A percentile compares a stretch with the other conserved stretches of the same genome.
Evolutionary conservation across 1,140 invertebrate species (phyloP).

Genomic region (Andricus grossulariae): DNA sequence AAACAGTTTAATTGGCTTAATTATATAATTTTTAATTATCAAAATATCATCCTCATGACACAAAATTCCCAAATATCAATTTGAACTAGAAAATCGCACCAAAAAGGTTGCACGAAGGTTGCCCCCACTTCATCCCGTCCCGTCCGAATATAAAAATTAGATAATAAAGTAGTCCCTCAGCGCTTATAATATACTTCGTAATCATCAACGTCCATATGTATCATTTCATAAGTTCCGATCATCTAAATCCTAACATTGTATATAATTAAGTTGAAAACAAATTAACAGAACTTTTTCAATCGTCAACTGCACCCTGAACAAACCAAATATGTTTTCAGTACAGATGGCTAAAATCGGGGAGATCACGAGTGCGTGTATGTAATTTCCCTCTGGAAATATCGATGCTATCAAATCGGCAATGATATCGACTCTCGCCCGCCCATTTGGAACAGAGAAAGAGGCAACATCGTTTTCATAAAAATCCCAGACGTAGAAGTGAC

Average conservation of each 20-base stretch:
- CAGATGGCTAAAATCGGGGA: constrained; percentile 2
- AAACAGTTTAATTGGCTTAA: too few relatives aligned
- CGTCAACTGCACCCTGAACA: constrained; percentile 15
- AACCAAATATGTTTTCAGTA: neutral
- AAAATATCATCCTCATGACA: too few relatives aligned
- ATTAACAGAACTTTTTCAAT: neutral
- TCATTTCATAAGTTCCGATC: neutral
- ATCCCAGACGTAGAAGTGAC: constrained; percentile 71
- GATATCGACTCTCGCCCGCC: constrained; percentile 52
- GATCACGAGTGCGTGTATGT: constrained; percentile 45
- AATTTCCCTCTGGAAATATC: constrained; percentile 54
- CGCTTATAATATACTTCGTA: too few relatives aligned
- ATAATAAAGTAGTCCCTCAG: too few relatives aligned
- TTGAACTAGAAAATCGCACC: too few relatives aligned
- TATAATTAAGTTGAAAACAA: neutral
- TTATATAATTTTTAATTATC: too few relatives aligned
- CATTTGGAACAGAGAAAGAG: constrained; percentile 54
- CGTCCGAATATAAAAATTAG: too few relatives aligned
- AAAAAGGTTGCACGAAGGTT: too few relatives aligned
- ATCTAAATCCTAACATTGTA: neutral
- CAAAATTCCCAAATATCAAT: too few relatives aligned
- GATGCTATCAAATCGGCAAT: constrained; percentile 55
- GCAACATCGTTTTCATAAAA: constrained; percentile 62
- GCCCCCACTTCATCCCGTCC: too few relatives aligned
- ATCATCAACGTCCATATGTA: too few relatives aligned